Evolutionary conservation across 2,113 vertebrate species (phyloP), one percentile per base, ranked within the genome.

Genomic region (Coptodon bakossiorum): DNA sequence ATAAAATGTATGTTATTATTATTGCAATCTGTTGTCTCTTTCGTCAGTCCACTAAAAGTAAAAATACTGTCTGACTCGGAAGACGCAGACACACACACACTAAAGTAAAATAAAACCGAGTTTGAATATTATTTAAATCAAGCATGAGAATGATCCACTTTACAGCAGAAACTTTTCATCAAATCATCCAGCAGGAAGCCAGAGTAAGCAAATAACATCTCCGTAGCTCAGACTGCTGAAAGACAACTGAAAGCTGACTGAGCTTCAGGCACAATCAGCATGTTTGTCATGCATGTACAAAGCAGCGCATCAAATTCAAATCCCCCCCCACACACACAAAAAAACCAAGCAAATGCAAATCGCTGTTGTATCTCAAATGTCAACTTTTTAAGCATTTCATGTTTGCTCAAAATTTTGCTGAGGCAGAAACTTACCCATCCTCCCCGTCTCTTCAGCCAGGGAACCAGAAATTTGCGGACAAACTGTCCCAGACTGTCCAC

Each of bases 401-500:
- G 56, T 59, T 16, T 59, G 56, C 24, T 24, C 56, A 59, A 0
- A 59, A 59, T 29, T 29, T 29, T 59, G 29, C 59, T 36, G 29
- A 31, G 73, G 52, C 5, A 2, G 34, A 7, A 24, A 80, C 97
- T 97, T 94, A 99, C 98, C 98, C 98, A 99, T 96, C 98, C 98
- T 6, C 98, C 98, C 13, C 97, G 97, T 85, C 97, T 96, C 89
- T 97, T 97, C 83, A 99, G 96, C 98, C 98, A 99, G 0, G 94
- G 93, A 19, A 96, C 97, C 92, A 99, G 90, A 27, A 97, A 97
- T 95, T 97, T 99, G 90, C 97, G 97, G 7, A 98, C 97, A 29
- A 99, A 98, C 79, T 99, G 98, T 7, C 98, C 98, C 57, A 99
- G 94, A 93, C 97, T 98, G 92, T 99, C 98, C 2, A 99, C 98